phyloP scores from a whole-genome alignment of 1,140 invertebrate genomes.

The Drosophila paulistorum region DNA sequence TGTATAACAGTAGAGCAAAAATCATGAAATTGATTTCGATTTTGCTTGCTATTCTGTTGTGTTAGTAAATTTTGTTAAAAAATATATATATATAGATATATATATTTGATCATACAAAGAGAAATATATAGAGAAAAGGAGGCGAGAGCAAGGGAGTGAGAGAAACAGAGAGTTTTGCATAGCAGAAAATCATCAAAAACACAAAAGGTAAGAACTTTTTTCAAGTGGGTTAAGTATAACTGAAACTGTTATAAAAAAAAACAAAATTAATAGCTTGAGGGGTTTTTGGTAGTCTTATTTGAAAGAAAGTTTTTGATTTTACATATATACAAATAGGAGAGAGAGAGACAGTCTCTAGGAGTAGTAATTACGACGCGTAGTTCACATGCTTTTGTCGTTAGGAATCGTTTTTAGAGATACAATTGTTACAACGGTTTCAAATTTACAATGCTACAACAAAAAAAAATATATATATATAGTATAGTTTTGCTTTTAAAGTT shows the following conservation, averaged over 20 bases:
- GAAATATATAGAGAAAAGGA: conserved; percentile 16
- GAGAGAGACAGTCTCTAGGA: background rate
- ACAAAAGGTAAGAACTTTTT: conserved; percentile 30
- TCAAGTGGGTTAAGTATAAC: conserved; percentile 39
- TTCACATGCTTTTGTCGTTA: conserved; percentile 69
- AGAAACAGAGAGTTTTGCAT: conserved; percentile 43
- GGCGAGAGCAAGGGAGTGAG: conserved; percentile 37
- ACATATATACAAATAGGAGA: conserved; percentile 4
- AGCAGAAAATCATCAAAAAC: conserved; percentile 44
- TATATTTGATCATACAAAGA: conserved; percentile 40
- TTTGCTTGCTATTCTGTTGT: conserved; percentile 43
- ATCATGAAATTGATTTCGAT: conserved; percentile 7
- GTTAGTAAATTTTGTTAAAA: conserved; percentile 71
- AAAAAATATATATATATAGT: conserved; percentile 29
- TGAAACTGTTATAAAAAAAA: conserved; percentile 46
- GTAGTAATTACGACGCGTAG: conserved; percentile 38
- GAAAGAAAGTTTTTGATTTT: conserved; percentile 25
- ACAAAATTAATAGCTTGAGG: conserved; percentile 23
- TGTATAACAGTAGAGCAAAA: conserved; percentile 51
- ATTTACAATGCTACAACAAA: conserved; percentile 57
- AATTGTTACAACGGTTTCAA: conserved; percentile 6
- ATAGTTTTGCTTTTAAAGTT: conserved; percentile 16
- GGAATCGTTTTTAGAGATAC: conserved; percentile 17
- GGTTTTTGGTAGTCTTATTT: conserved; percentile 21
- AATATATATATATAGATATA: conserved; percentile 29